Evolutionary conservation across 2,888 invertebrate species (phyloP).

Genomic region (Athetis lepigone): DNA sequence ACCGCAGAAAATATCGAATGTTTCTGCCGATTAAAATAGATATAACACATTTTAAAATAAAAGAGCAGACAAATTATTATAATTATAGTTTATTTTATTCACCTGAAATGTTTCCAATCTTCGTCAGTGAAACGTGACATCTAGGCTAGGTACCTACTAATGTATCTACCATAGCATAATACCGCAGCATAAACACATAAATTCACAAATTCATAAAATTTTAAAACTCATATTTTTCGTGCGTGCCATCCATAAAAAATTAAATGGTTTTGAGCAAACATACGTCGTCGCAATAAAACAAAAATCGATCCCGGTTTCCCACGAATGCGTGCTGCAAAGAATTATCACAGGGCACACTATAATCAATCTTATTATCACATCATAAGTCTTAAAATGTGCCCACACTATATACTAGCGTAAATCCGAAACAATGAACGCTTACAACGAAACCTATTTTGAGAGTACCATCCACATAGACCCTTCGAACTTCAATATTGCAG

Average conservation of each 20-base stretch:
- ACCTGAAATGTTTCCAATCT: not conserved
- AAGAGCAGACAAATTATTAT: too few relatives aligned
- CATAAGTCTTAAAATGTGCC: constrained; percentile 34
- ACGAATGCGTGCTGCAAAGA: constrained; percentile 45
- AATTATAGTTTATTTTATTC: too few relatives aligned
- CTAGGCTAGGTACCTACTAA: too few relatives aligned
- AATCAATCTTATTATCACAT: constrained; percentile 32
- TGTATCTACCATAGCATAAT: too few relatives aligned
- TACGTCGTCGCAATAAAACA: constrained; percentile 55
- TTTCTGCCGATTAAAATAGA: too few relatives aligned
- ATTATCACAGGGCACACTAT: constrained; percentile 21
- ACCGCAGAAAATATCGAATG: too few relatives aligned
- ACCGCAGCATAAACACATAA: constrained; percentile 7
- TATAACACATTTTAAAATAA: too few relatives aligned
- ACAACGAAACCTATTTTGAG: constrained; percentile 63
- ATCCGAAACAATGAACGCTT: constrained; percentile 63
- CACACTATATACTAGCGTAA: constrained; percentile 24
- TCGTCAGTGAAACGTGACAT: not conserved
- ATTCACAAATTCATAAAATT: constrained; percentile 48
- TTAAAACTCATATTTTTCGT: constrained; percentile 40
- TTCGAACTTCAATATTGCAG: constrained; percentile 41
- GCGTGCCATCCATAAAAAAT: constrained; percentile 56
- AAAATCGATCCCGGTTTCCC: constrained; percentile 65
- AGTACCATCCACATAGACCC: constrained; percentile 53
- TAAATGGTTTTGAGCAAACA: constrained; percentile 57